Conservation (phyloP, 2,113 vertebrate species). For the Rhabdomys dilectus region DNA sequence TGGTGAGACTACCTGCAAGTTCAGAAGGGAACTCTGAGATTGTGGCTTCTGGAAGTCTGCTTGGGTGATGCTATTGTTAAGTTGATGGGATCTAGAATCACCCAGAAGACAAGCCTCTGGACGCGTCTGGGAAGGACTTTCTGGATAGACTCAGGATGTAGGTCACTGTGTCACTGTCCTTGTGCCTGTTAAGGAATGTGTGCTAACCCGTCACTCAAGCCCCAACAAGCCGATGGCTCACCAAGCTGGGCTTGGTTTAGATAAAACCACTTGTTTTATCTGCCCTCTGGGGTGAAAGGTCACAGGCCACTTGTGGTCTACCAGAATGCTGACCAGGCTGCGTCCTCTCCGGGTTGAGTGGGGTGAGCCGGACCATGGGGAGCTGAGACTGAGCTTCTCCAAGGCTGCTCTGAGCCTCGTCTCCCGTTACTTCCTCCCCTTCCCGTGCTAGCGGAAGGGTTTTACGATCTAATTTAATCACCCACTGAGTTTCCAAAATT, state of each 20-base stretch:
- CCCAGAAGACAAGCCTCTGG: not conserved
- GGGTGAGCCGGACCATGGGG: fast-evolving
- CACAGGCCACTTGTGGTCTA: not conserved
- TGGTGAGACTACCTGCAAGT: not conserved
- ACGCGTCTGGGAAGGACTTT: not conserved
- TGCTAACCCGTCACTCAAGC: not conserved
- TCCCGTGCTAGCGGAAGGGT: constrained; percentile 58
- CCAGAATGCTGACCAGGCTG: fast-evolving
- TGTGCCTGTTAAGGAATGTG: not conserved
- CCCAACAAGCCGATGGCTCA: not conserved
- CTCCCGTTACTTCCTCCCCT: not conserved
- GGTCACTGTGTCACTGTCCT: not conserved
- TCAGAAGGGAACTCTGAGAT: not conserved
- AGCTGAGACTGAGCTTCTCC: not conserved
- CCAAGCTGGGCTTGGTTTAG: not conserved
- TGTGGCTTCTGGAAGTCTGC: not conserved
- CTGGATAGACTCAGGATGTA: not conserved
- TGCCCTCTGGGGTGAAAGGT: not conserved
- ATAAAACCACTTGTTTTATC: not conserved
- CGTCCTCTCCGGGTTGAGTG: fast-evolving
- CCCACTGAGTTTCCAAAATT: constrained; percentile 81
- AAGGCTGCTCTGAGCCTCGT: constrained; percentile 38
- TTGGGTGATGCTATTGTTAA: not conserved
- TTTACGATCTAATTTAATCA: constrained; percentile 82
- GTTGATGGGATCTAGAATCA: not conserved